A percentile compares a stretch with the other conserved stretches of the same genome.
These are phyloP conservation scores for Philotrypesis tridentata DNA, from an alignment of 1,140 invertebrate species.

Conservation along the genomic window DNA sequence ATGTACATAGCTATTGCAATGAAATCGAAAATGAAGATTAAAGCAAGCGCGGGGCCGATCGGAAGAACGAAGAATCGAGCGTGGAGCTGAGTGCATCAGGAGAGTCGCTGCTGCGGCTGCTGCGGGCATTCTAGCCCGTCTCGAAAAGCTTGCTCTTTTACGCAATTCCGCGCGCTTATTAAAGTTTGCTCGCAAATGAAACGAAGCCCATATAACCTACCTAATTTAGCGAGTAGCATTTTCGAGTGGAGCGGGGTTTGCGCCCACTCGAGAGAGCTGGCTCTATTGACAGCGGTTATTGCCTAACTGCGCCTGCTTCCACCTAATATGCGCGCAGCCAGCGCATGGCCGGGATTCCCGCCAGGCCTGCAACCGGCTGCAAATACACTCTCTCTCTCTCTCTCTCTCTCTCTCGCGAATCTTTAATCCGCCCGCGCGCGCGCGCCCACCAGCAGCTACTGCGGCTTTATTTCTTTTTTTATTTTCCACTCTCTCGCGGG, in stretches of 20 bases:
- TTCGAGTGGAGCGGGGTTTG: slow-evolving; percentile 67
- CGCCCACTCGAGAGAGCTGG: slow-evolving; percentile 35
- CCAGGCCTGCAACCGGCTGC: slow-evolving; percentile 68
- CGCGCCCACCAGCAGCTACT: slow-evolving; percentile 48
- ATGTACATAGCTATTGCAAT: slow-evolving; percentile 34
- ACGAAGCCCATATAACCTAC: slow-evolving; percentile 76
- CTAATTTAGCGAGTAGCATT: slow-evolving; percentile 76
- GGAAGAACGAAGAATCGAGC: no score
- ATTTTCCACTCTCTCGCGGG: no score
- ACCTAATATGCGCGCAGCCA: slow-evolving; percentile 72
- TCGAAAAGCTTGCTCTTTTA: slow-evolving; percentile 75
- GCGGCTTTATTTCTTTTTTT: no score
- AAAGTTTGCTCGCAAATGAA: slow-evolving; percentile 76
- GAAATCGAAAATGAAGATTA: no score
- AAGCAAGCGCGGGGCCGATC: no score
- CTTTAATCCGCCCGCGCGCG: slow-evolving; percentile 72
- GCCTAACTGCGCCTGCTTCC: slow-evolving; percentile 73
- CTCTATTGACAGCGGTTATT: slow-evolving; percentile 75
- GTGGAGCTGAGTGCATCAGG: no score
- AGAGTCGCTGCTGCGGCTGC: no score
- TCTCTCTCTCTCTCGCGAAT: slow-evolving; percentile 58
- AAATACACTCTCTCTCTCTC: slow-evolving; percentile 58
- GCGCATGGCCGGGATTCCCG: slow-evolving; percentile 65
- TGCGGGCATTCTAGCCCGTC: slow-evolving; percentile 68
- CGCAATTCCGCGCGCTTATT: slow-evolving; percentile 75